Evolutionary conservation across 2,797 vertebrate genomes (phyloP).

Genomic region (Sphenodon punctatus): DNA sequence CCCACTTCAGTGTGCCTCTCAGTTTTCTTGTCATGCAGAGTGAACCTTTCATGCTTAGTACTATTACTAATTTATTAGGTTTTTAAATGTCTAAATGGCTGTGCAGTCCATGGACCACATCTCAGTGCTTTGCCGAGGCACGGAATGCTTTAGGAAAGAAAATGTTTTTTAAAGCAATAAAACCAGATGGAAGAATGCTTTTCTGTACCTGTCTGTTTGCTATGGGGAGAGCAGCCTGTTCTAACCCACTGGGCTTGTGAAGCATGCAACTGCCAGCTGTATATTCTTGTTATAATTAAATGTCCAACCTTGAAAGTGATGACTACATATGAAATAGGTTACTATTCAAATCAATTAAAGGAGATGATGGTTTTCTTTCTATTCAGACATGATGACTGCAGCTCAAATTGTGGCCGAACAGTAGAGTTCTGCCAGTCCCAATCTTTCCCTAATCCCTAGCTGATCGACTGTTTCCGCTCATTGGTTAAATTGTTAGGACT

Average conservation of each 20-base stretch:
- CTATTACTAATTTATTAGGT: constrained; percentile 62
- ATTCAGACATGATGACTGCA: background rate
- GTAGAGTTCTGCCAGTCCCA: constrained; percentile 2
- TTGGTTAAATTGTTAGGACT: background rate
- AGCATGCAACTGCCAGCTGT: background rate
- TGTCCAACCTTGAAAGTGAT: constrained; percentile 18
- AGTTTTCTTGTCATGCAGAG: constrained; percentile 35
- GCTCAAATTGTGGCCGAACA: constrained; percentile 7
- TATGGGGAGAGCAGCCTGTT: background rate
- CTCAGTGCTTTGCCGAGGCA: constrained; percentile 4
- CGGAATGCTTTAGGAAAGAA: background rate
- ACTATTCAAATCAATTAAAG: constrained; percentile 48
- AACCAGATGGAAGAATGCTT: background rate
- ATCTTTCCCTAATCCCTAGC: background rate
- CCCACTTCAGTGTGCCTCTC: constrained; percentile 22
- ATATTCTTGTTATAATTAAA: constrained; percentile 13
- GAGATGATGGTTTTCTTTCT: constrained; percentile 34
- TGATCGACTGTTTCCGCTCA: background rate
- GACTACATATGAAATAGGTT: constrained; percentile 13
- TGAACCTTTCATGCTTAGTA: constrained; percentile 40
- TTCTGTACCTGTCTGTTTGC: background rate
- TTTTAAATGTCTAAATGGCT: background rate
- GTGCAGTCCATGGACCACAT: background rate
- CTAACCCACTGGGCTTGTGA: too few relatives aligned
- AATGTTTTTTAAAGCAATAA: background rate